These are phyloP conservation scores for Aporophyla nigra DNA, from an alignment of 2,888 invertebrate species.

Conservation along the genomic window DNA sequence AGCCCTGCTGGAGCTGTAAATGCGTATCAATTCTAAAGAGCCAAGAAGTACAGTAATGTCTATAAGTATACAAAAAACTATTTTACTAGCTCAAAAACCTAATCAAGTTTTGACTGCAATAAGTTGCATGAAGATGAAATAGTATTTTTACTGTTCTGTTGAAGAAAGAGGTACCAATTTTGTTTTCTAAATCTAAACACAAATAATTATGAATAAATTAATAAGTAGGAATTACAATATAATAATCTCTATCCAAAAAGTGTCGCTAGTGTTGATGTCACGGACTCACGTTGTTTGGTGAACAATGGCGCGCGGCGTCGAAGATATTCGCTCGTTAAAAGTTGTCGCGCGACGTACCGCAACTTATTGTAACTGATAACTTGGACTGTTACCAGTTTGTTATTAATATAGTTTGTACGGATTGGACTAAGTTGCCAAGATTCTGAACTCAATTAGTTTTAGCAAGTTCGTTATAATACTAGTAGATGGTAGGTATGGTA, in stretches of 20 bases:
- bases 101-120: background rate
- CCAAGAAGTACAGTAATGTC: no score
- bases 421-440: constrained; percentile 3
- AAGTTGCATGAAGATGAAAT: background rate
- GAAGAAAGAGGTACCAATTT: background rate
- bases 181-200: background rate
- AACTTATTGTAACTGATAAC: constrained; percentile 32
- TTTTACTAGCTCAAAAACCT: background rate
- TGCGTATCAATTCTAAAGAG: no score
- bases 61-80: no score
- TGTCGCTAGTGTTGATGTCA: background rate
- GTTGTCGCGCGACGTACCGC: constrained; percentile 41
- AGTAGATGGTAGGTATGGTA: background rate
- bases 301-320: constrained; percentile 9
- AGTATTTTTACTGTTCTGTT: background rate
- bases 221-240: background rate
- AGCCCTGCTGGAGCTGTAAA: no score
- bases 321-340: constrained; percentile 53
- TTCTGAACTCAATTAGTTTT: constrained; percentile 10
- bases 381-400: constrained; percentile 25
- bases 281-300: background rate
- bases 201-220: background rate
- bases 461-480: background rate
- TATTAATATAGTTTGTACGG: constrained; percentile 35
- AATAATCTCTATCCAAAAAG: background rate